Evolutionary conservation across 2,797 vertebrate species (phyloP).

Genomic region (Moxostoma hubbsi): DNA sequence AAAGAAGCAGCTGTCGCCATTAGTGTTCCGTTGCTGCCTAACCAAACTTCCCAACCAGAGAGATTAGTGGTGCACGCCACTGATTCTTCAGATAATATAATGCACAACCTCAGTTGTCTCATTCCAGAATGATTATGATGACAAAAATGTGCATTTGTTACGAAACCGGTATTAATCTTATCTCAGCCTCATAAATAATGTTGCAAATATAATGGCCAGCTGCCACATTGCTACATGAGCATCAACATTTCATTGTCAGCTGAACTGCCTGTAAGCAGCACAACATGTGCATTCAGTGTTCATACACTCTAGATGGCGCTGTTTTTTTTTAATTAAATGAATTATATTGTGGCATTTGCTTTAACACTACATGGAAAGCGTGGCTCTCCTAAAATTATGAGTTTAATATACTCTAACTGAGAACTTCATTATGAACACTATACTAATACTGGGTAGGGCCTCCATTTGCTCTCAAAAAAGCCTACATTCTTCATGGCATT

Average conservation of each 20-base stretch:
- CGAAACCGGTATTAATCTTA: constrained; percentile 43
- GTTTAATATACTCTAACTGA: too few species aligned
- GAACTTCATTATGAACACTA: too few species aligned
- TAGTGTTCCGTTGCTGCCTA: constrained; percentile 70
- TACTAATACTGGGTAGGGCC: too few species aligned
- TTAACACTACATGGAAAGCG: too few species aligned
- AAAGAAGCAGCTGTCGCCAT: constrained; percentile 75
- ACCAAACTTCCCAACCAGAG: constrained; percentile 77
- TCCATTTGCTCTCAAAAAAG: too few species aligned
- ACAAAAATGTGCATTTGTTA: constrained; percentile 27
- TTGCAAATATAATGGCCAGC: constrained; percentile 34
- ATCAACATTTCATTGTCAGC: constrained; percentile 30
- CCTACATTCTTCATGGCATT: too few species aligned
- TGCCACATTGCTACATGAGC: constrained; percentile 31
- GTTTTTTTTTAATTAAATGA: constrained; percentile 22
- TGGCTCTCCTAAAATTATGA: too few species aligned
- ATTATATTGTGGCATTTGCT: neutral
- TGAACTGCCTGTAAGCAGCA: constrained; percentile 11
- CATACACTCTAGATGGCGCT: constrained; percentile 4
- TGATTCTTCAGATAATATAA: constrained; percentile 77
- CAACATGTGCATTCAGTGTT: constrained; percentile 18
- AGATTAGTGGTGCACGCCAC: constrained; percentile 79
- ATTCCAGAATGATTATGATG: constrained; percentile 27
- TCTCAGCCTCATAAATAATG: constrained; percentile 36
- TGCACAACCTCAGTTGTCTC: constrained; percentile 72